These are phyloP conservation scores for Elgonia sp. DNA, from an alignment of 2,888 invertebrate genomes.

Conservation along the genomic window DNA sequence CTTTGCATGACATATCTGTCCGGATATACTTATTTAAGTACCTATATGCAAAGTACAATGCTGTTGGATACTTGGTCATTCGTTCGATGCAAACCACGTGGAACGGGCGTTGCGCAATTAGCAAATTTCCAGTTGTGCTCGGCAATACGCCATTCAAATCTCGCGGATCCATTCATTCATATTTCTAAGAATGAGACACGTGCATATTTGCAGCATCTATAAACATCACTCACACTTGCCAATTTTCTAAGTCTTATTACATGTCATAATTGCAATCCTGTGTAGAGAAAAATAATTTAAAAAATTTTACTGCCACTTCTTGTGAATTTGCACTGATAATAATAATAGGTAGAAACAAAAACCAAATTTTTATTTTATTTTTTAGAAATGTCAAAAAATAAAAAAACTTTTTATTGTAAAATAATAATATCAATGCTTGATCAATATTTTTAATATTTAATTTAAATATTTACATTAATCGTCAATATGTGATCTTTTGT, in stretches of 20 bases:
- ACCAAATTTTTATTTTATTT: too few species aligned
- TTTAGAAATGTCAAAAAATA: too few species aligned
- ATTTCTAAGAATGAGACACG: constrained; percentile 56
- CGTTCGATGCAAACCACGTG: constrained; percentile 74
- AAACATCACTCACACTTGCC: background rate
- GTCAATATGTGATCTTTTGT: too few species aligned
- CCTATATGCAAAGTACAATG: constrained; percentile 41
- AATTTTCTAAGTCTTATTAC: too few species aligned
- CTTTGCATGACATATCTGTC: constrained; percentile 50
- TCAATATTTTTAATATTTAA: too few species aligned
- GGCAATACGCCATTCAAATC: constrained; percentile 69
- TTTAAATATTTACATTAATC: too few species aligned
- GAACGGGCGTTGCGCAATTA: constrained; percentile 77
- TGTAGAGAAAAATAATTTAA: too few species aligned
- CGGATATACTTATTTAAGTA: constrained; percentile 64
- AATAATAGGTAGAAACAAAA: too few species aligned
- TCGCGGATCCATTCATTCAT: constrained; percentile 76
- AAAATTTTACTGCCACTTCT: background rate
- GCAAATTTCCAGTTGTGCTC: constrained; percentile 69
- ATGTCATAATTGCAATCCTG: too few species aligned
- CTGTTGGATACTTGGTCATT: constrained; percentile 60
- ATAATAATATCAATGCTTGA: too few species aligned
- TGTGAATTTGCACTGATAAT: background rate
- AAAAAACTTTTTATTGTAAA: too few species aligned
- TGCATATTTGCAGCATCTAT: constrained; percentile 8